phyloP scores from a whole-genome alignment of 2,113 vertebrate species.

The Columba livia region DNA sequence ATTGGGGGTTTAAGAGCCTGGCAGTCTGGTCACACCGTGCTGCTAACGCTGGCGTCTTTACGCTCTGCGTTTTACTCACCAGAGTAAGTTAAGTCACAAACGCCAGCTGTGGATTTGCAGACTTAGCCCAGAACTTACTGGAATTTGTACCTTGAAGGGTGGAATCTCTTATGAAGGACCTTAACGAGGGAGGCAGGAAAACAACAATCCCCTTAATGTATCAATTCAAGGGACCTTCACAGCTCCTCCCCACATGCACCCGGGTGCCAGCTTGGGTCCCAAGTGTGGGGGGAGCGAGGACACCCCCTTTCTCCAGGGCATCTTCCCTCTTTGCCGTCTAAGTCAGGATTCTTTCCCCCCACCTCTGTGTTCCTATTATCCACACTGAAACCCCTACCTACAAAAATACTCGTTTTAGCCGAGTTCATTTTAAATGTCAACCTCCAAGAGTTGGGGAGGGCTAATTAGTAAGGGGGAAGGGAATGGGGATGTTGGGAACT shows the following conservation, averaged over 20 bases:
- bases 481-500: background rate
- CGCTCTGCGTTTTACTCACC: background rate
- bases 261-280: no score
- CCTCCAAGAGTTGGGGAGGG: background rate
- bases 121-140: background rate
- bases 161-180: background rate
- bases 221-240: background rate
- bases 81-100: background rate
- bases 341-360: background rate
- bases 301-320: fast-evolving
- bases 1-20: slow-evolving; percentile 36
- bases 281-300: background rate
- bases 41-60: background rate
- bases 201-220: background rate
- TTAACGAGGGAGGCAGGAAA: background rate
- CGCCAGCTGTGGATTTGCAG: background rate
- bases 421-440: slow-evolving; percentile 56
- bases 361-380: background rate
- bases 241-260: background rate
- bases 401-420: background rate
- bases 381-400: background rate
- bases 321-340: background rate
- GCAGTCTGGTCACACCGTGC: background rate
- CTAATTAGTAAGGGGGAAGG: slow-evolving; percentile 31
- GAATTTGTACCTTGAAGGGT: background rate